A percentile compares a stretch with the other conserved stretches of the same genome.
phyloP scores from a whole-genome alignment of 2,888 invertebrate genomes.

The Drosophila phalerata region DNA sequence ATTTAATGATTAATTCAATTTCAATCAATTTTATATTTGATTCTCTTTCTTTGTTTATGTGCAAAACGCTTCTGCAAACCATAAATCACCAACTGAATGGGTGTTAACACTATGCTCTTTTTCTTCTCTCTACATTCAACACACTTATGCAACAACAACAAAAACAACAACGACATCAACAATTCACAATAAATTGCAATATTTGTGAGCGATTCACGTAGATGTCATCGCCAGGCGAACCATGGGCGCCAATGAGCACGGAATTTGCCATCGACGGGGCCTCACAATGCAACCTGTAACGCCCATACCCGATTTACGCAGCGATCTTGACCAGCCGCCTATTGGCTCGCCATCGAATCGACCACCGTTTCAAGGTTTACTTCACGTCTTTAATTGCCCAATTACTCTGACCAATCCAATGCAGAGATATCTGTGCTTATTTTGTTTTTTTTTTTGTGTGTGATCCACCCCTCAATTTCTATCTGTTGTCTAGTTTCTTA shows the following conservation, averaged over 20 bases:
- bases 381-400: slow-evolving; percentile 24
- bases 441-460: slow-evolving; percentile 32
- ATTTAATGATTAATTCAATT: slow-evolving; percentile 34
- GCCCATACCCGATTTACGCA: slow-evolving; percentile 95
- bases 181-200: slow-evolving; percentile 23
- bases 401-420: slow-evolving; percentile 12
- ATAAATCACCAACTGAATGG: slow-evolving; percentile 59
- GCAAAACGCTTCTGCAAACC: slow-evolving; percentile 67
- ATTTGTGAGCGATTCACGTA: slow-evolving; percentile 53
- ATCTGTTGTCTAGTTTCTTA: slow-evolving; percentile 53
- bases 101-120: slow-evolving; percentile 60
- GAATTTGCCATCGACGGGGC: slow-evolving; percentile 93
- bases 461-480: slow-evolving; percentile 35
- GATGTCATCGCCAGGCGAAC: slow-evolving; percentile 83
- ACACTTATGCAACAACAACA: slow-evolving; percentile 45
- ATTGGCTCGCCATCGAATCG: slow-evolving; percentile 84
- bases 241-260: slow-evolving; percentile 91
- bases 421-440: slow-evolving; percentile 16
- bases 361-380: slow-evolving; percentile 85
- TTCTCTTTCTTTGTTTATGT: slow-evolving; percentile 73
- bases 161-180: slow-evolving; percentile 36
- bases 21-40: slow-evolving; percentile 48
- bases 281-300: slow-evolving; percentile 93
- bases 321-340: slow-evolving; percentile 85
- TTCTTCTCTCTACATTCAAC: slow-evolving; percentile 37